Base-by-base conservation (phyloP, 1,140 invertebrate species). In the Calephelis nemesis region DNA sequence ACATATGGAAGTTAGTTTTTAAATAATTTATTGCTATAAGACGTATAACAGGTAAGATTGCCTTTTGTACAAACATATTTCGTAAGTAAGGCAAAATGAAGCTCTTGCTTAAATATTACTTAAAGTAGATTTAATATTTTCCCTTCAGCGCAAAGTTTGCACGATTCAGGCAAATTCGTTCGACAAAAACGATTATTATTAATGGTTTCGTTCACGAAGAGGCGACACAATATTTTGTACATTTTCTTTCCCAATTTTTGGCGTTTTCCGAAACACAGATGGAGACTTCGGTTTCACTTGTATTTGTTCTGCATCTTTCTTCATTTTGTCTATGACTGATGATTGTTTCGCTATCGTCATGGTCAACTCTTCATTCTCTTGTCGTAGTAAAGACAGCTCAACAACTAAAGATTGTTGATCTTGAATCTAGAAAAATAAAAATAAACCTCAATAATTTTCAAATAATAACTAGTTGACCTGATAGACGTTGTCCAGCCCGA, bases 391-490 rank as follows among this genome's bases (percentile, higher is more conserved):
- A 8, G 89, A 91, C n/a, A 91, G 66, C 65, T 91, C 89, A 1
- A 91, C 87, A 4, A 90, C 89, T 7, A 91, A 47, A 0, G 89
- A 91, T 47, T 91, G 89, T 69, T 91, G 89, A 69, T 91, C 89
- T 77, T 91, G 84, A 67, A 91, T 90, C 89, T 91, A 45, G 13
- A 45, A 54, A 68, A 52, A 63, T 62, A 45, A 19, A 58, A 13
- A 45, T 7, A 42, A 1, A 42, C 6, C 8, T 45, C 6, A 9
- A 45, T 45, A 30, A 30, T 30, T 30, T 30, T 30, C 3, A 30
- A 30, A 30, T 30, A 30, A 30, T 30, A 30, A 30, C 30, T 30
- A 30, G 30, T 2, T 30, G 30, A 30, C 30, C 30, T 4, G 30
- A 30, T 30, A 30, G 30, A 30, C 30, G 30, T 30, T 30, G 30